Conservation (phyloP, 2,888 invertebrate genomes). For the Athalia circularis region DNA sequence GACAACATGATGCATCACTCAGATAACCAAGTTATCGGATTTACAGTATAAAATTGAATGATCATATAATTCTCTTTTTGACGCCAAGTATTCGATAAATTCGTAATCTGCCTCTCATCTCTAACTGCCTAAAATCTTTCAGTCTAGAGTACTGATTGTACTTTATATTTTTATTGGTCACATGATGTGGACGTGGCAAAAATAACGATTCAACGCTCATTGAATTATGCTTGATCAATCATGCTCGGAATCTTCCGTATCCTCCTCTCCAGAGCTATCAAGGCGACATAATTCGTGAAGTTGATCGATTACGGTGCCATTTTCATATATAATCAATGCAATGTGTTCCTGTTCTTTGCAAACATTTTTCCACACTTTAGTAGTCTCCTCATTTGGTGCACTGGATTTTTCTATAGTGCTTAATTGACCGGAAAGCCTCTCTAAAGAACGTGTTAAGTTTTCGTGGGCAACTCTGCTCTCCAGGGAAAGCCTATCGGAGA, state of each 20-base stretch:
- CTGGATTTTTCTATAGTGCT: slow-evolving; percentile 58
- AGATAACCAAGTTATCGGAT: background rate
- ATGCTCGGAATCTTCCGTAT: slow-evolving; percentile 54
- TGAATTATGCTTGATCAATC: slow-evolving; percentile 17
- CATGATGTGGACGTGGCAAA: background rate
- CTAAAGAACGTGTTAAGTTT: slow-evolving; percentile 60
- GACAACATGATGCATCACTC: background rate
- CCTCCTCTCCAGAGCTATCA: slow-evolving; percentile 49
- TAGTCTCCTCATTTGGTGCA: slow-evolving; percentile 60
- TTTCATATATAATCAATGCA: slow-evolving; percentile 61
- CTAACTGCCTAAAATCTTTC: background rate
- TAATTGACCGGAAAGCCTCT: slow-evolving; percentile 62
- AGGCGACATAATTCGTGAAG: slow-evolving; percentile 56
- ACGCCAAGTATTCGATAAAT: background rate
- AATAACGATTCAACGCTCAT: background rate
- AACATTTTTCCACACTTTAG: slow-evolving; percentile 66
- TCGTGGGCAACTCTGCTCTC: slow-evolving; percentile 69
- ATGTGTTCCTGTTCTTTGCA: slow-evolving; percentile 66
- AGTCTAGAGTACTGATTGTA: background rate
- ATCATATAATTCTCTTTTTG: background rate
- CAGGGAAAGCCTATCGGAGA: slow-evolving; percentile 69
- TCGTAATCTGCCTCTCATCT: background rate
- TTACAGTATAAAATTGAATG: background rate
- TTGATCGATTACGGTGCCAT: slow-evolving; percentile 60
- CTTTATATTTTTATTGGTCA: slow-evolving; percentile 1